These are phyloP conservation scores for Heliothis peltigera DNA, from an alignment of 2,888 invertebrate species.

Conservation along the genomic window DNA sequence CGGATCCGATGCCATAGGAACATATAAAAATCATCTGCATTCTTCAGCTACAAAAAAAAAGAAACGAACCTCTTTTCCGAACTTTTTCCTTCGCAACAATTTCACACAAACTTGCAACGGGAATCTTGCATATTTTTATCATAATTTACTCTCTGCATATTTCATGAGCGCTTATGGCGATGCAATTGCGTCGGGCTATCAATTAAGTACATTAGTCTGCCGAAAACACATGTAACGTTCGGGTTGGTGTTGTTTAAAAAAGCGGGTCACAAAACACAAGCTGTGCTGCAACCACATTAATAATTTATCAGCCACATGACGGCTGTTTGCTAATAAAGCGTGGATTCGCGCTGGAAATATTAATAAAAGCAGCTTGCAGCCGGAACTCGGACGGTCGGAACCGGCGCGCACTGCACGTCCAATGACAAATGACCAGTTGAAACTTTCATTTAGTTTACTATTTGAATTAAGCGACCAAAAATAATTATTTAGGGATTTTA, in stretches of 20 bases:
- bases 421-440: conserved; percentile 87
- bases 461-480: conserved; percentile 79
- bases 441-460: conserved; percentile 86
- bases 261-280: conserved; percentile 81
- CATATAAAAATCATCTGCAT: conserved; percentile 42
- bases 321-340: conserved; percentile 90
- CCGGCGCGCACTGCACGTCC: conserved; percentile 70
- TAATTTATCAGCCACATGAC: conserved; percentile 90
- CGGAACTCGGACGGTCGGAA: conserved; percentile 80
- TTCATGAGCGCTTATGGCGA: conserved; percentile 40
- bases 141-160: conserved; percentile 48
- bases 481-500: conserved; percentile 44
- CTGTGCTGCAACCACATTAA: conserved; percentile 87
- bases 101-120: conserved; percentile 34
- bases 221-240: conserved; percentile 65
- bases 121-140: conserved; percentile 47
- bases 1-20: conserved; percentile 16
- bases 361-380: conserved; percentile 88
- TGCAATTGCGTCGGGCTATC: conserved; percentile 36
- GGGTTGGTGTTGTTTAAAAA: conserved; percentile 65
- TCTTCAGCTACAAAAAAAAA: conserved; percentile 41
- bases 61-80: conserved; percentile 32
- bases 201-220: conserved; percentile 57
- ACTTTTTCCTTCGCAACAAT: conserved; percentile 48
- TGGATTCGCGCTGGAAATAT: conserved; percentile 88